Base-by-base conservation (phyloP, 2,888 invertebrate genomes). In the Podotricha telesiphe region DNA sequence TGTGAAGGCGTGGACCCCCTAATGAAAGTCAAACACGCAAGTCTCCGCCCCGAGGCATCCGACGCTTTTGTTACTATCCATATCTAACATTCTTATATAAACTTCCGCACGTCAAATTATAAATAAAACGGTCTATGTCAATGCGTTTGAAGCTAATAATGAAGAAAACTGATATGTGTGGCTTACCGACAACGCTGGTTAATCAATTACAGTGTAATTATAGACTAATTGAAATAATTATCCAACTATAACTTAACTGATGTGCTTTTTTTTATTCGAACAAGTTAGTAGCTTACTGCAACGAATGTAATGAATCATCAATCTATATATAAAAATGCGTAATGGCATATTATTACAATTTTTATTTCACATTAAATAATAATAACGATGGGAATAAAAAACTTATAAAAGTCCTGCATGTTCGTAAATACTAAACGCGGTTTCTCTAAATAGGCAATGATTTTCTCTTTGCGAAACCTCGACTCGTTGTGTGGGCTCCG, bases 11-110 rank as follows among this genome's bases (percentile, higher is more conserved):
- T 79, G 88, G 86, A 77, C 79, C 74, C 80, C 79, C 80, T 92
- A 91, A 92, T 91, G 89, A 88, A 88, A 86, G 81, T 74, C 82
- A 87, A 88, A 89, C 92, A 92, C 89, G 92, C 91, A 74, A 88
- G 76, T 83, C 86, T 70, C 80, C 84, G 77, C 85, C 86, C 84
- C 72, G 69, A 71, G 71, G 76, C 74, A 67, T 72, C 72, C 68
- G 65, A 59, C 53, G 62, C 65, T 68, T 74, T 75, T 77, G 76
- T 77, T 78, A 77, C 76, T 76, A 79, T 73, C 73, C 70, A 75
- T 74, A 72, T 71, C 73, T 63, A 66, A 69, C 62, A 70, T 64
- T 68, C 40, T 47, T 17, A 71, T 66, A 58, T 68, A 69, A 70
- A 71, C 69, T 66, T 73, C 71, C 73, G 62, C 55, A 28, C 20